A percentile compares a stretch with the other conserved stretches of the same genome.
phyloP scores from a whole-genome alignment of 1,140 invertebrate genomes.

The Ganaspis sp. region DNA sequence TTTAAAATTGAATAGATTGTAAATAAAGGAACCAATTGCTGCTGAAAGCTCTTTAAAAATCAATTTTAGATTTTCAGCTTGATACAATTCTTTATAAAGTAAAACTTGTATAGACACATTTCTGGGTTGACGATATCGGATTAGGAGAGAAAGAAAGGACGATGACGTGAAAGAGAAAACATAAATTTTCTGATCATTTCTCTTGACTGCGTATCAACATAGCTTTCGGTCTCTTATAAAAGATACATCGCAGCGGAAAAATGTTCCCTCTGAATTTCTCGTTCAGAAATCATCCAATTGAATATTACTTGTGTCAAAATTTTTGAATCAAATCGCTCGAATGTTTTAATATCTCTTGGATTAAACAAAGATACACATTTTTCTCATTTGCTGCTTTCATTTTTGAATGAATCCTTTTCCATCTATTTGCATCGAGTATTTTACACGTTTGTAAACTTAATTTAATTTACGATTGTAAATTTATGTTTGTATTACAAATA shows the following conservation, averaged over 20 bases:
- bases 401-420: no score
- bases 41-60: background rate
- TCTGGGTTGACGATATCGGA: background rate
- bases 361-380: no score
- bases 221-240: background rate
- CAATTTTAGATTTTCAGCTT: background rate
- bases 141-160: background rate
- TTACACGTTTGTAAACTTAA: no score
- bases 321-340: background rate
- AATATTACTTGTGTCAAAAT: background rate
- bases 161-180: background rate
- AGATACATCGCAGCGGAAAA: background rate
- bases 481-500: no score
- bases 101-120: background rate
- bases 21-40: no score
- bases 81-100: background rate
- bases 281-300: background rate
- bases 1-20: no score
- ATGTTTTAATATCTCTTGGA: no score
- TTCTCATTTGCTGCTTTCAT: no score
- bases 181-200: constrained; percentile 15
- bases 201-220: background rate
- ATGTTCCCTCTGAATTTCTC: background rate
- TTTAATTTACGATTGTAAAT: no score
- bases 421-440: no score